These are phyloP conservation scores for Heliothis subflexa DNA, from an alignment of 1,140 invertebrate genomes.

Conservation along the genomic window DNA sequence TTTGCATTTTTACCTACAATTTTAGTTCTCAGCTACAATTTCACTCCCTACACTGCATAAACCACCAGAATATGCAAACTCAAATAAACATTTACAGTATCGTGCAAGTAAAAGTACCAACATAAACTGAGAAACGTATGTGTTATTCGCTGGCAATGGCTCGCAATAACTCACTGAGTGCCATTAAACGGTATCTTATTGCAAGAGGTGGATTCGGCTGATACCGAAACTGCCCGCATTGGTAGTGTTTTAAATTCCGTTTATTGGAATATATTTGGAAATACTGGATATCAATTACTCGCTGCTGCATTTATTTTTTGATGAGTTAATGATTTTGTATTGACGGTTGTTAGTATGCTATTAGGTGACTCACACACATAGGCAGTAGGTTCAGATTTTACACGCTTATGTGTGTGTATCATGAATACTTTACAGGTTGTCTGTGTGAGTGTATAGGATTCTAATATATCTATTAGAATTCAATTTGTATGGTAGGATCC, in stretches of 20 bases:
- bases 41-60: neutral
- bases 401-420: too few species aligned
- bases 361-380: too few species aligned
- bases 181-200: constrained; percentile 39
- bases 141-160: constrained; percentile 20
- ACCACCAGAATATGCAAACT: neutral
- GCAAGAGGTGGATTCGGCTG: constrained; percentile 23
- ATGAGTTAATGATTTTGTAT: neutral
- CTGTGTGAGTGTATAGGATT: too few species aligned
- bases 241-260: constrained; percentile 30
- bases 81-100: constrained; percentile 5
- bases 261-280: constrained; percentile 18
- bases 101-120: constrained; percentile 30
- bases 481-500: too few species aligned
- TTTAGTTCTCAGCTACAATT: too few species aligned
- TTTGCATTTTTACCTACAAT: too few species aligned
- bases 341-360: too few species aligned
- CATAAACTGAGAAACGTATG: constrained; percentile 26
- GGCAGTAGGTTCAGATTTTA: too few species aligned
- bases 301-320: neutral
- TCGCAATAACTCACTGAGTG: constrained; percentile 21
- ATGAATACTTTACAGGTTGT: too few species aligned
- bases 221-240: constrained; percentile 3
- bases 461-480: too few species aligned
- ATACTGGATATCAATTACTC: constrained; percentile 18